Evolutionary conservation across 2,888 invertebrate genomes (phyloP).

Genomic region (Odontothrips loti): DNA sequence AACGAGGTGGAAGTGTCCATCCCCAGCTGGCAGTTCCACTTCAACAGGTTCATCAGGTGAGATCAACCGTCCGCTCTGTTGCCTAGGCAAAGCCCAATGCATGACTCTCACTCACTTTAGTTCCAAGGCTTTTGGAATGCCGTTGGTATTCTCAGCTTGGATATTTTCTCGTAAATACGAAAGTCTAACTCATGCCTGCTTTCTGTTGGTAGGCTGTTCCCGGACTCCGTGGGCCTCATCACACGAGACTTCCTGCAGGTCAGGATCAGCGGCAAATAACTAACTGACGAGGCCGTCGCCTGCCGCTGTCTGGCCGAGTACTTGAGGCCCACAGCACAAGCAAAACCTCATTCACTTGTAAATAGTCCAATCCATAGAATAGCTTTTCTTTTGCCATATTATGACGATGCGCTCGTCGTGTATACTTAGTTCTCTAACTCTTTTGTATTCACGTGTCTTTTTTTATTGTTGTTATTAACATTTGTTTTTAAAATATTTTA

Average conservation of each 20-base stretch:
- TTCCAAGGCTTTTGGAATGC: not conserved
- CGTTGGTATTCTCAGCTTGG: not conserved
- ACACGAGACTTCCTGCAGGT: not conserved
- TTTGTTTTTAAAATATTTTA: too few species aligned
- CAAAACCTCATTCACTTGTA: too few species aligned
- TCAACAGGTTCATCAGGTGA: conserved; percentile 51
- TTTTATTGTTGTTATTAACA: too few species aligned
- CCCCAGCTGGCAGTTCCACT: conserved; percentile 55
- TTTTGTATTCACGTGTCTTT: too few species aligned
- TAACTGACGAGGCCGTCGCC: not conserved
- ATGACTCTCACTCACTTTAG: not conserved
- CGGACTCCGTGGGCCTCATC: not conserved
- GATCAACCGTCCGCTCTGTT: not conserved
- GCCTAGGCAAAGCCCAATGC: not conserved
- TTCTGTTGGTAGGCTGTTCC: not conserved
- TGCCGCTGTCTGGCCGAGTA: too few species aligned
- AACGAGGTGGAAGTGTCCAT: conserved; percentile 59
- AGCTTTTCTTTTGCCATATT: too few species aligned
- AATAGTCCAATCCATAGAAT: too few species aligned
- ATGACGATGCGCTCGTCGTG: too few species aligned
- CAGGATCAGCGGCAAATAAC: not conserved
- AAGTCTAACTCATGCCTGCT: not conserved
- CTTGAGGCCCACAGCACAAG: too few species aligned
- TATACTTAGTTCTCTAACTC: too few species aligned
- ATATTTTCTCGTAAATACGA: not conserved